Base-by-base conservation (phyloP, 2,888 invertebrate genomes). In the Epinotia bilunana region DNA sequence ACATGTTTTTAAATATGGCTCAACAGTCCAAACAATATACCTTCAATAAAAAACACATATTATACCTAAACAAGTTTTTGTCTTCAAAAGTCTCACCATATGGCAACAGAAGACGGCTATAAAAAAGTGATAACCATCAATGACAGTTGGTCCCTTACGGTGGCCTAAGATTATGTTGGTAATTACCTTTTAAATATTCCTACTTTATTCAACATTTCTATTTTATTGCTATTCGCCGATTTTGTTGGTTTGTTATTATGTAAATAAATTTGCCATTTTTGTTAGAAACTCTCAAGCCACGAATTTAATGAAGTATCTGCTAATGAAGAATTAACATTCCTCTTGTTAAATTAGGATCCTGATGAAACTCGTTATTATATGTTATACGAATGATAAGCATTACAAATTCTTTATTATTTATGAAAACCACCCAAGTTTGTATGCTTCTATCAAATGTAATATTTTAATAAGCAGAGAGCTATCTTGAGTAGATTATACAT, bases 81-180 rank as follows among this genome's bases (percentile, higher is more conserved):
- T 83, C 80, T 57, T 79, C 83, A 80, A 49, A 81, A 85, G 83
- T 87, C 88, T 86, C 84, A 85, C 90, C 91, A 91, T 90, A 90
- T 90, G 91, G 88, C 80, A 72, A 74, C 77, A 80, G 83, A 79
- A 82, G 82, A 82, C 81, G 82, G 83, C 84, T 80, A 86, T 88
- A 86, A 88, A 84, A 74, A 83, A 73, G 78, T 78, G 87, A 90
- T 88, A 87, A 85, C 81, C 76, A 86, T 88, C 88, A 81, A 81
- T 83, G 86, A 85, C 90, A 89, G 89, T 88, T 90, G 89, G 87
- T 80, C 74, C 76, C 78, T 76, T 57, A 57, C 68, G 58, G 58
- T 39, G 58, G 69, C 79, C 79, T 79, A 82, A 84, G 83, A 85
- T 84, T 83, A 82, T 78, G 77, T 65, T 72, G 71, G 77, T 82